Percentiles rank a stretch among this genome's conserved stretches.
These are phyloP conservation scores for Characodon lateralis DNA, from an alignment of 2,797 vertebrate genomes.

Conservation along the genomic window DNA sequence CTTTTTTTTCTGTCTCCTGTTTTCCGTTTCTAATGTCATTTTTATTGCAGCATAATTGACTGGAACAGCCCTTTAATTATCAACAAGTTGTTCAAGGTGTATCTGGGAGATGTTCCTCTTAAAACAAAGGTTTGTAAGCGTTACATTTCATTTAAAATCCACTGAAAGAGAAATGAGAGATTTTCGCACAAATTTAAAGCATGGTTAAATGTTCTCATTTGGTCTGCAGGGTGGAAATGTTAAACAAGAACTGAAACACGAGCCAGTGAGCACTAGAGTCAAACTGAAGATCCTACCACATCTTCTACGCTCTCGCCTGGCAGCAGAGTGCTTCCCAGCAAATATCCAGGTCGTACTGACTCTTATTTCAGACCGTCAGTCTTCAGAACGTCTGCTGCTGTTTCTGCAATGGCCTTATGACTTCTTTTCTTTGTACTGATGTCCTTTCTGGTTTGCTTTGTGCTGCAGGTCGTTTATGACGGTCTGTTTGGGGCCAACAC, in stretches of 20 bases:
- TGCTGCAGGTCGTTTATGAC: constrained; percentile 92
- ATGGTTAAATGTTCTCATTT: background rate
- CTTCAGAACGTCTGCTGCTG: background rate
- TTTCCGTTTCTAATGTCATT: background rate
- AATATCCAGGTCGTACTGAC: constrained; percentile 90
- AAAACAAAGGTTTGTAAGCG: constrained; percentile 91
- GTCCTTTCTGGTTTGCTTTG: constrained; percentile 20
- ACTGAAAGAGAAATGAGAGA: background rate
- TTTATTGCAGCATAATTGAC: constrained; percentile 89
- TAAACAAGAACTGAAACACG: constrained; percentile 95
- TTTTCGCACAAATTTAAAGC: background rate
- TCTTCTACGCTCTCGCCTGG: constrained; percentile 92
- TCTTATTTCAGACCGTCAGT: background rate
- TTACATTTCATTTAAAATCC: background rate
- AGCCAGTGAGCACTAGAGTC: constrained; percentile 96
- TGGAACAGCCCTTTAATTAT: constrained; percentile 97
- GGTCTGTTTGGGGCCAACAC: constrained; percentile 96
- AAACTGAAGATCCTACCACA: constrained; percentile 98
- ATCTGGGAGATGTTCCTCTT: constrained; percentile 96
- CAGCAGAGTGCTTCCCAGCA: constrained; percentile 95
- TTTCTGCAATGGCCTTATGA: background rate
- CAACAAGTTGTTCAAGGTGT: constrained; percentile 98
- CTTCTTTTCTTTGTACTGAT: background rate
- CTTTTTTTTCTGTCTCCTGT: background rate
- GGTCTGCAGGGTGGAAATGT: constrained; percentile 84